These are phyloP conservation scores for Peromyscus melanophrys DNA, from an alignment of 2,797 vertebrate genomes.

Conservation along the genomic window DNA sequence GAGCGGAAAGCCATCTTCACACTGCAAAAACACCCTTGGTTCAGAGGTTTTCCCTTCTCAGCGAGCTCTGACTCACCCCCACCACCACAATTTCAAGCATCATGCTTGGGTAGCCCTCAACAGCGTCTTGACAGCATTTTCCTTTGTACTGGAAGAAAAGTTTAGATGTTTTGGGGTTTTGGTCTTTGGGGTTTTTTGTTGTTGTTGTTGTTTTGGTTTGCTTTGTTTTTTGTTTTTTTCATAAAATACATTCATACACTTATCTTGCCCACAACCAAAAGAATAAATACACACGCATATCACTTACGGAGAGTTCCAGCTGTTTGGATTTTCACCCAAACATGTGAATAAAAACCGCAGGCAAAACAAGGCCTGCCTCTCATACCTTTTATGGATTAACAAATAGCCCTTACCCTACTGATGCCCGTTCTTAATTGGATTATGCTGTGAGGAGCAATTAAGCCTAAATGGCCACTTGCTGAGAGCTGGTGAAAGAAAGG, in stretches of 20 bases:
- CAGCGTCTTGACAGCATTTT: conserved; percentile 36
- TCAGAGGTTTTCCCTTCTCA: not conserved
- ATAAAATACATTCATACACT: conserved; percentile 64
- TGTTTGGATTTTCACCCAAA: conserved; percentile 84
- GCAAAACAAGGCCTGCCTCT: conserved; percentile 84
- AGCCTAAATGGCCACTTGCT: conserved; percentile 89
- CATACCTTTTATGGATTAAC: conserved; percentile 88
- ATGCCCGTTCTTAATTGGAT: conserved; percentile 88
- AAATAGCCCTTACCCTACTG: conserved; percentile 86
- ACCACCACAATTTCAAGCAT: conserved; percentile 1
- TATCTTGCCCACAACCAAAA: conserved; percentile 81
- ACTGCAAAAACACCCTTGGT: conserved; percentile 6
- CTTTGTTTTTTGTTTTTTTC: not conserved
- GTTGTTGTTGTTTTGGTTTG: not conserved
- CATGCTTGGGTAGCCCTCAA: conserved; percentile 18
- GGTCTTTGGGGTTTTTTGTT: not conserved
- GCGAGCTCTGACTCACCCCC: not conserved
- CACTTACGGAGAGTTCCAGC: conserved; percentile 76
- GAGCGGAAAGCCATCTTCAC: not conserved
- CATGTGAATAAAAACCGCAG: conserved; percentile 75
- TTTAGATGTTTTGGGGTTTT: conserved; percentile 29
- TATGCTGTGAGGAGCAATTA: conserved; percentile 88
- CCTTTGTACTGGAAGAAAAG: conserved; percentile 63
- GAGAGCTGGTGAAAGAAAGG: conserved; percentile 86
- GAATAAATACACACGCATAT: conserved; percentile 72